phyloP scores from a whole-genome alignment of 2,888 invertebrate species.

The Dyspetes luteomarginatus region DNA sequence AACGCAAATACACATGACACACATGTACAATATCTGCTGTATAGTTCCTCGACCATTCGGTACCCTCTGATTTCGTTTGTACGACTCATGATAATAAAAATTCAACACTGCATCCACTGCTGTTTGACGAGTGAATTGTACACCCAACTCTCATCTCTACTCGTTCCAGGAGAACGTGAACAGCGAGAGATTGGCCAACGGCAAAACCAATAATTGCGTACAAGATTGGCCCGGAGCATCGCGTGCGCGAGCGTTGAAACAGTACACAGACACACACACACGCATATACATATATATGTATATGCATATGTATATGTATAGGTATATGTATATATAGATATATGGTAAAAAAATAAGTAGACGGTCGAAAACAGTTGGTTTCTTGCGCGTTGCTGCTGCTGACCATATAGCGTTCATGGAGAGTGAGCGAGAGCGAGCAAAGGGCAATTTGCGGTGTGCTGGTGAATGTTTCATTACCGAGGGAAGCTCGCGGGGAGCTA shows the following conservation, averaged over 20 bases:
- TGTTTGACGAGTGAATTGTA: conserved; percentile 24
- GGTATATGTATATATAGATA: conserved; percentile 49
- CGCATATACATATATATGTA: no score
- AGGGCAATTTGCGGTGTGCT: conserved; percentile 82
- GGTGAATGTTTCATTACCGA: conserved; percentile 83
- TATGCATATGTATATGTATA: no score
- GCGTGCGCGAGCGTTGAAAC: conserved; percentile 48
- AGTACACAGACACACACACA: no score
- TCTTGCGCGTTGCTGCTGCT: conserved; percentile 68
- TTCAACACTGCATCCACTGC: neutral
- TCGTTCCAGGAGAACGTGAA: conserved; percentile 24
- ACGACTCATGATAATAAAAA: neutral
- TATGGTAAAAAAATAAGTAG: conserved; percentile 70
- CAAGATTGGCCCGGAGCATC: conserved; percentile 70
- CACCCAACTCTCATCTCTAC: conserved; percentile 28
- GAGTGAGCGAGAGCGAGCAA: conserved; percentile 67
- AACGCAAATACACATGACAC: neutral
- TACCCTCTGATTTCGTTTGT: neutral
- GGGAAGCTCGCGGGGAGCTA: conserved; percentile 80
- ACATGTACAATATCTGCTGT: neutral
- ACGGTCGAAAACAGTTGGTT: conserved; percentile 77
- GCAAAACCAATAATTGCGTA: conserved; percentile 78
- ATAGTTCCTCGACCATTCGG: neutral
- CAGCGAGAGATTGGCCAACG: conserved; percentile 65
- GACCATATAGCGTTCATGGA: conserved; percentile 23